Conservation (phyloP, 1,140 invertebrate genomes). For the Habropoda laboriosa region DNA sequence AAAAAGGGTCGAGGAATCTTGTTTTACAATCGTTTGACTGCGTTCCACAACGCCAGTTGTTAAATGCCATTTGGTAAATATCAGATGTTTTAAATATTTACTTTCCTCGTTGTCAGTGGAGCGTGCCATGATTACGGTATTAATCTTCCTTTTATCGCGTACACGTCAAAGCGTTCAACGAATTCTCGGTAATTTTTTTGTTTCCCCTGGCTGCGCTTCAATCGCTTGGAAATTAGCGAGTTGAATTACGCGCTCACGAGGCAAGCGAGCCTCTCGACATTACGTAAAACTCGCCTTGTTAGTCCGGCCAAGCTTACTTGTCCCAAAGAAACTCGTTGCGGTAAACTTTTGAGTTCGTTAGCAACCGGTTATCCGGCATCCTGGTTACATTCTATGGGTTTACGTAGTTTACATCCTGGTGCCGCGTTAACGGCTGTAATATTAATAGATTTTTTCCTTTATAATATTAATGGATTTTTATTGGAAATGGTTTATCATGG, state of each 20-base stretch:
- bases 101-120: neutral
- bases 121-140: neutral
- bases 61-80: neutral
- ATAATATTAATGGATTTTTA: neutral
- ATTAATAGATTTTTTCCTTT: neutral
- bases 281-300: conserved; percentile 35
- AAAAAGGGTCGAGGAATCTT: too few species aligned
- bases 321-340: conserved; percentile 21
- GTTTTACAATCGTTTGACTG: too few species aligned
- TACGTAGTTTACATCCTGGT: conserved; percentile 8
- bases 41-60: neutral
- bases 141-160: conserved; percentile 10
- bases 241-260: conserved; percentile 41
- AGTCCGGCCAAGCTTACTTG: neutral
- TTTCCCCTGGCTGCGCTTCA: neutral
- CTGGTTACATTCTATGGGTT: conserved; percentile 15
- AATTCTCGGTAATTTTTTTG: conserved; percentile 8
- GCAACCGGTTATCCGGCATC: conserved; percentile 4
- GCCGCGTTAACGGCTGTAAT: neutral
- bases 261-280: conserved; percentile 13
- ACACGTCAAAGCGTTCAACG: conserved; percentile 7
- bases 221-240: conserved; percentile 45
- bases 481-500: neutral
- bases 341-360: conserved; percentile 47
- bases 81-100: neutral